Base-by-base conservation (phyloP, 2,888 invertebrate genomes). In the Branchinecta sandiegonensis region DNA sequence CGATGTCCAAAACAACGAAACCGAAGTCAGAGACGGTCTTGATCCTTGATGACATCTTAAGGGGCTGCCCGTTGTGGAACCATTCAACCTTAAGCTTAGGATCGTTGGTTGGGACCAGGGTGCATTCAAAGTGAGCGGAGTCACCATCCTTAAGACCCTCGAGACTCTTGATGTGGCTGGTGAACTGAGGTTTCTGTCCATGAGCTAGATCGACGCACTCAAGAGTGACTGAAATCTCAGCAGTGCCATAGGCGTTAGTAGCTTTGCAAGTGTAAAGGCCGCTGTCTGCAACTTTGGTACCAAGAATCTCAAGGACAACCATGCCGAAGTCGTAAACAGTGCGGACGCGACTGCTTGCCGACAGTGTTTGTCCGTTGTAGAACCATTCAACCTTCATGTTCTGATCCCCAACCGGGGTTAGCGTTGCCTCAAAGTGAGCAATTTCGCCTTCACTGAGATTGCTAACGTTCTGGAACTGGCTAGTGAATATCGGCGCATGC, bases 301-400 rank as follows among this genome's bases (percentile, higher is more conserved):
- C 96, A 23, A 93, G 82, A 73, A 99, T 91, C 81, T 97, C 97
- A 64, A 99, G 83, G 65, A 95, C 92, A 37, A 95, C 94, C 86
- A 94, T 94, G 68, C 97, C 97, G 77, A 99, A 96, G 14, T 96
- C 96, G 77, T 95, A 91, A 13, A 94, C 92, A 12, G 95, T 95
- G 76, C 92, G 84, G 71, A 88, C 88, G 71, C 95, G 86, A 77
- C 94, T 93, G 70, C 82, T 82, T 79, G 72, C 48, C 89, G 71
- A 92, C 82, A 81, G 76, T 2, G 88, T 81, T 77, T 93, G 88
- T 47, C 90, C 93, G 77, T 99, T 94, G 77, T 90, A 94, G 83
- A 92, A 93, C 93, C 93, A 95, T 81, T 94, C 94, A 68, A 94
- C 90, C 46, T 87, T 85, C 92, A 94, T 93, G 46, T 88, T 89